Evolutionary conservation across 2,888 invertebrate species (phyloP).

Genomic region (Coelinius sp.): DNA sequence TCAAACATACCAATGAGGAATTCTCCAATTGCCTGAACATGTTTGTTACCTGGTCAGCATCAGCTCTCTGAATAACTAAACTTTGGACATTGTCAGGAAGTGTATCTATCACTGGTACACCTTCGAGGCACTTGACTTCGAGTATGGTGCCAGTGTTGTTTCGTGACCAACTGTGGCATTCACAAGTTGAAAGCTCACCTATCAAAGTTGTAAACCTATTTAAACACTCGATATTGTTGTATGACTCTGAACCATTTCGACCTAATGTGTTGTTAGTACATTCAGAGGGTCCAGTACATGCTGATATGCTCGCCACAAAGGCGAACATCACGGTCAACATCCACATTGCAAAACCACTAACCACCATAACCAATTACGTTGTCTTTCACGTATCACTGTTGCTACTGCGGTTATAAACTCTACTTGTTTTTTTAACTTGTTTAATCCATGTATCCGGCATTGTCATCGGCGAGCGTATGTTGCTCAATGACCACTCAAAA

Average conservation of each 20-base stretch:
- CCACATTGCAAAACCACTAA: constrained; percentile 58
- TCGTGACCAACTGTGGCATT: constrained; percentile 29
- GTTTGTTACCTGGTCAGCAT: constrained; percentile 52
- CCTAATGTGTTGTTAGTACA: not conserved
- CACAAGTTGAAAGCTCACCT: constrained; percentile 20
- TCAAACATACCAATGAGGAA: constrained; percentile 33
- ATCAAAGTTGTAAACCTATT: constrained; percentile 25
- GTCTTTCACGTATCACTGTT: constrained; percentile 39
- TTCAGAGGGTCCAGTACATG: not conserved
- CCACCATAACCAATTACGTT: constrained; percentile 39
- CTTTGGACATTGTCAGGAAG: constrained; percentile 44
- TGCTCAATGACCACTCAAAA: not conserved
- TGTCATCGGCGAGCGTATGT: not conserved
- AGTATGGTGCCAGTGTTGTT: constrained; percentile 26
- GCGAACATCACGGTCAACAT: constrained; percentile 64
- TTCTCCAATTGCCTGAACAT: constrained; percentile 46
- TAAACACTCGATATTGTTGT: constrained; percentile 31
- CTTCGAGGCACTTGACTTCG: constrained; percentile 49
- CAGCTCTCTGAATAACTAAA: constrained; percentile 48
- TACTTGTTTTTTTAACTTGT: not conserved
- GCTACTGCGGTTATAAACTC: constrained; percentile 28
- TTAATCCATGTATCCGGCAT: constrained; percentile 24
- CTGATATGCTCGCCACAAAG: constrained; percentile 62
- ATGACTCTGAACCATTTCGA: constrained; percentile 12
- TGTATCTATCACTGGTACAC: constrained; percentile 40